Percentiles rank a stretch among this genome's conserved stretches.
These are phyloP conservation scores for Horisme vitalbata DNA, from an alignment of 2,888 invertebrate genomes.

Conservation along the genomic window DNA sequence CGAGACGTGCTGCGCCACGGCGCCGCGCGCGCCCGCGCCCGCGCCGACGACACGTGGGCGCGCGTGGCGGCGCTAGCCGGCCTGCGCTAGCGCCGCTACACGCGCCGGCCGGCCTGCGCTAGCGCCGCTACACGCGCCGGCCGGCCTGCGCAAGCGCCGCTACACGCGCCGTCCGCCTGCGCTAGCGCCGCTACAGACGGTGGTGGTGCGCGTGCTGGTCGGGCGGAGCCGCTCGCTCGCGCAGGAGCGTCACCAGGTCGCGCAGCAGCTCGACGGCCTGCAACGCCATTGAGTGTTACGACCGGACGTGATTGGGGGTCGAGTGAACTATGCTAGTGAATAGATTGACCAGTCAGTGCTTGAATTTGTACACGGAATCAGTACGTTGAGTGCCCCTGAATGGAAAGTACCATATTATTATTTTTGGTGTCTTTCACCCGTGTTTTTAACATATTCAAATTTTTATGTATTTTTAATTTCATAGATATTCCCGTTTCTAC, in stretches of 20 bases:
- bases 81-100: constrained; percentile 37
- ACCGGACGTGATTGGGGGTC: too few species aligned
- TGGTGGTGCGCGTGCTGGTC: constrained; percentile 28
- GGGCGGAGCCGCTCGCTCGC: constrained; percentile 66
- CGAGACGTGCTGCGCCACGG: constrained; percentile 80
- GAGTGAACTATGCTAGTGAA: too few species aligned
- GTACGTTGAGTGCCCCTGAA: too few species aligned
- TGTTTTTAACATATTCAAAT: too few species aligned
- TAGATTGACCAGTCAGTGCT: too few species aligned
- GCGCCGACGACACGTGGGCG: constrained; percentile 85
- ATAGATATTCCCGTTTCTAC: too few species aligned
- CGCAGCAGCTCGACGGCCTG: constrained; percentile 56
- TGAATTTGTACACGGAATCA: too few species aligned
- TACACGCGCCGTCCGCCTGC: constrained; percentile 11
- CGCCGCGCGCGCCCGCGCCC: constrained; percentile 83
- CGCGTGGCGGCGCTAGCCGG: constrained; percentile 86
- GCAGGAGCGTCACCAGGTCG: constrained; percentile 73
- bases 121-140: constrained; percentile 22
- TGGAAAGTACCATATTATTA: too few species aligned
- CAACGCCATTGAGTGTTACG: too few species aligned
- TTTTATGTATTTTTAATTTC: too few species aligned
- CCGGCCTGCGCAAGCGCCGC: constrained; percentile 17
- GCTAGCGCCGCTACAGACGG: constrained; percentile 29
- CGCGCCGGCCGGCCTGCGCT: constrained; percentile 12
- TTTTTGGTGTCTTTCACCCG: too few species aligned